Percentiles rank a stretch among this genome's conserved stretches.
Evolutionary conservation across 2,113 vertebrate genomes (phyloP).

Genomic region (Nettapus auritus): DNA sequence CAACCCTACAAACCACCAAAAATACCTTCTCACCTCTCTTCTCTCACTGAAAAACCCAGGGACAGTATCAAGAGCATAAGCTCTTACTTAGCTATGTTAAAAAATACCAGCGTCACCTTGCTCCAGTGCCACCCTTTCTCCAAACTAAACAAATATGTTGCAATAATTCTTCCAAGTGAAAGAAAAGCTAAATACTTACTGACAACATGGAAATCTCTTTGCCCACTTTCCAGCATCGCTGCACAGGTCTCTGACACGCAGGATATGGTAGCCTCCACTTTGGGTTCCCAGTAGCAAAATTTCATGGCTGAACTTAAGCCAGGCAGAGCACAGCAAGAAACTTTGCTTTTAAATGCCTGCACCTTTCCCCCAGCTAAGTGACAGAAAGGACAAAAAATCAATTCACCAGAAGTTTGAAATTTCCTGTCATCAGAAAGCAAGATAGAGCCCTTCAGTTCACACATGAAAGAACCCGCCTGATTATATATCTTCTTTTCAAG

Average conservation of each 20-base stretch:
- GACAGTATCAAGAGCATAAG: background rate
- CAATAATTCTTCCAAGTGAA: background rate
- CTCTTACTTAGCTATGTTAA: too few species aligned
- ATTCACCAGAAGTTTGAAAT: background rate
- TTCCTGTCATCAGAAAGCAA: background rate
- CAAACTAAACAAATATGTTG: background rate
- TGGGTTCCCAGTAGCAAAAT: background rate
- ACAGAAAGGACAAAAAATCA: background rate
- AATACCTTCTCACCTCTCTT: background rate
- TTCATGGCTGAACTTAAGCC: background rate
- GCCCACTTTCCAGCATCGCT: fast-evolving
- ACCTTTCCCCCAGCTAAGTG: background rate
- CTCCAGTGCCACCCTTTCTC: background rate
- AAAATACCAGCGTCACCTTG: fast-evolving
- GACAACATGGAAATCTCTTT: background rate
- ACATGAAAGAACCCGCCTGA: background rate
- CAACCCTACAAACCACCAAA: background rate
- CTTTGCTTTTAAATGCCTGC: background rate
- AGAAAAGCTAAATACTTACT: background rate
- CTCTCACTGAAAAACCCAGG: background rate
- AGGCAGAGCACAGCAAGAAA: background rate
- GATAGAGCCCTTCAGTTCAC: background rate
- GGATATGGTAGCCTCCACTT: fast-evolving
- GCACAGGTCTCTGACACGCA: background rate
- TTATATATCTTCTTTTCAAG: background rate